These are phyloP conservation scores for Sphaerophoria rueppellii DNA, from an alignment of 2,888 invertebrate genomes.

Conservation along the genomic window DNA sequence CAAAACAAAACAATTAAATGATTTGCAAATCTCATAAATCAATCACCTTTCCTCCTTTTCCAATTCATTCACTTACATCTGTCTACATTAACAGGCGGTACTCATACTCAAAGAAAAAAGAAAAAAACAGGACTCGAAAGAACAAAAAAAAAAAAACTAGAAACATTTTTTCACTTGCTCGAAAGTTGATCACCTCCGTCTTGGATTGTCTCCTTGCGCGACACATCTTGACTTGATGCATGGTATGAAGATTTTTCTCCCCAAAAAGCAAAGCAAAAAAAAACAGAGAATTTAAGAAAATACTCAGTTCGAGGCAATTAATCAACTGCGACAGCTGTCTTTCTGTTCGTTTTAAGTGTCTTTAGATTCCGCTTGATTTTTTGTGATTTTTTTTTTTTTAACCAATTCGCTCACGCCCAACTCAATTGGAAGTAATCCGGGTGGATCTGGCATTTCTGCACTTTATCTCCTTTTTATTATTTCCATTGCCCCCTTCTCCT, in stretches of 20 bases:
- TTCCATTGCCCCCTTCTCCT: neutral
- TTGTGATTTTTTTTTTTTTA: neutral
- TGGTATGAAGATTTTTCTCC: constrained; percentile 8
- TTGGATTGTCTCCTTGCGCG: constrained; percentile 62
- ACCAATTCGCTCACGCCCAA: constrained; percentile 8
- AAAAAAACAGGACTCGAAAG: neutral
- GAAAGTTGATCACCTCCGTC: constrained; percentile 68
- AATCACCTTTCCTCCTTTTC: constrained; percentile 69
- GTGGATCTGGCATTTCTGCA: constrained; percentile 61
- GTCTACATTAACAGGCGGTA: constrained; percentile 58
- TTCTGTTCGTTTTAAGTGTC: constrained; percentile 61
- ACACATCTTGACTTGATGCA: constrained; percentile 72
- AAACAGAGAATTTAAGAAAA: constrained; percentile 30
- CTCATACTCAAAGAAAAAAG: constrained; percentile 20
- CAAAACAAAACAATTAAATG: constrained; percentile 68
- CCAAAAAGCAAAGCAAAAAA: constrained; percentile 27
- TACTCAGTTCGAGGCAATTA: constrained; percentile 64
- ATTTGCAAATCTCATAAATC: constrained; percentile 73
- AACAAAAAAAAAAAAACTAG: neutral
- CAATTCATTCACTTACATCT: constrained; percentile 66
- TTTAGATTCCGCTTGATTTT: constrained; percentile 26
- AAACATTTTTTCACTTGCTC: constrained; percentile 60
- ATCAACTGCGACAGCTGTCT: constrained; percentile 72
- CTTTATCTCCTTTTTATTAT: constrained; percentile 34
- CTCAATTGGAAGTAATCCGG: constrained; percentile 60